These are phyloP conservation scores for Sebastes trivittatus DNA, from an alignment of 2,797 vertebrate genomes.

Conservation along the genomic window DNA sequence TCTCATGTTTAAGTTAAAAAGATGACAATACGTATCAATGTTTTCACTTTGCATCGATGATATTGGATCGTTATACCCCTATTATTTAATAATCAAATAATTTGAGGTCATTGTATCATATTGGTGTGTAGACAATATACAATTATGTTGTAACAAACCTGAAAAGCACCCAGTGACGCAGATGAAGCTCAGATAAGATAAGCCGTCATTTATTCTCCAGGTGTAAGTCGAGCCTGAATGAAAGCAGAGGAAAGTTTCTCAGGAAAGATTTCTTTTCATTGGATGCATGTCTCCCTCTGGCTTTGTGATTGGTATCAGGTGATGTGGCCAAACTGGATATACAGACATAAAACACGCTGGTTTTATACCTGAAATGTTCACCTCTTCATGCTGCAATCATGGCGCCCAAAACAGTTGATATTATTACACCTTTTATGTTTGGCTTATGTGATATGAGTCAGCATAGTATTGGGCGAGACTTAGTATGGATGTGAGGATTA, in stretches of 20 bases:
- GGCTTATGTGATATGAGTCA: background rate
- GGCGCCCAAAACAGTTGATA: background rate
- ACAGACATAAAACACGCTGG: constrained; percentile 30
- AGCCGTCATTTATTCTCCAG: background rate
- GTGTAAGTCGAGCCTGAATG: constrained; percentile 16
- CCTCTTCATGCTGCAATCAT: background rate
- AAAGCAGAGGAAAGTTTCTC: constrained; percentile 11
- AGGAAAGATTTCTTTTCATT: background rate
- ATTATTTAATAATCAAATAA: background rate
- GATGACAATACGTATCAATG: too few species aligned
- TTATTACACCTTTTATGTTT: constrained; percentile 1
- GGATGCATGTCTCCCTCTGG: background rate
- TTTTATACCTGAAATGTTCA: background rate
- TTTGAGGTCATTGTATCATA: background rate
- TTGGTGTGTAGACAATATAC: background rate
- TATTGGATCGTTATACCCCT: too few species aligned
- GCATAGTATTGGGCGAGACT: background rate
- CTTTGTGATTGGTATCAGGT: constrained; percentile 27
- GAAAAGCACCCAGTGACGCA: background rate
- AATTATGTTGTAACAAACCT: background rate
- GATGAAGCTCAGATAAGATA: constrained; percentile 18
- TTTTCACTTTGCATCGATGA: too few species aligned
- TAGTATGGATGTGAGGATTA: background rate
- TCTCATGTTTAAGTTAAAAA: too few species aligned
- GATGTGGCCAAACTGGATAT: constrained; percentile 41